phyloP scores from a whole-genome alignment of 2,888 invertebrate genomes.

The Marasmarcha lunaedactyla region DNA sequence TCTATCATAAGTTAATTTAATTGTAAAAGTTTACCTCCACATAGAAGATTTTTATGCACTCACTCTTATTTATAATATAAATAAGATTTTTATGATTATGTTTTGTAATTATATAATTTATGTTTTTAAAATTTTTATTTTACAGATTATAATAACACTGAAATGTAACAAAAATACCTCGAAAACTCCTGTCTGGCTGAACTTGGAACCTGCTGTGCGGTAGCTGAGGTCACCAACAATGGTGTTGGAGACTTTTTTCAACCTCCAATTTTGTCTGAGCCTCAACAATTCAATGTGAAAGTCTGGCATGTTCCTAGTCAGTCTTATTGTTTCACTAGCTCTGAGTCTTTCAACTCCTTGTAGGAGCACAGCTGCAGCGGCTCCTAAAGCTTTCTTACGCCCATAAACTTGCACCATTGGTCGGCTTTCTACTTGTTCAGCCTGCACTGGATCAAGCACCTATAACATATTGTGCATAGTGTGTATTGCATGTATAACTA shows the following conservation, averaged over 20 bases:
- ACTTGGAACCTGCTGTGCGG: conserved; percentile 94
- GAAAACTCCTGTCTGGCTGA: conserved; percentile 92
- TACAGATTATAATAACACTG: too few species aligned
- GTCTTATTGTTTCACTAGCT: conserved; percentile 82
- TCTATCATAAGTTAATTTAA: too few species aligned
- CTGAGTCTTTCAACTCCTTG: conserved; percentile 89
- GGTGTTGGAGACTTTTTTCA: conserved; percentile 95
- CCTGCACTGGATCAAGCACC: conserved; percentile 88
- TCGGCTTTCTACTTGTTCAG: conserved; percentile 84
- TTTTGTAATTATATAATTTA: too few species aligned
- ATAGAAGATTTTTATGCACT: too few species aligned
- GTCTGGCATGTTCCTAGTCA: conserved; percentile 81
- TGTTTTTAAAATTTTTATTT: too few species aligned
- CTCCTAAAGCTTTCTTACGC: conserved; percentile 90
- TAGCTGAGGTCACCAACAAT: conserved; percentile 97
- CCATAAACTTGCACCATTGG: conserved; percentile 92
- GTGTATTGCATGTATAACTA: too few species aligned
- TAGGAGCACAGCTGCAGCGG: conserved; percentile 86
- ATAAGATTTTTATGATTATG: too few species aligned
- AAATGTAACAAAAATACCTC: conserved; percentile 77
- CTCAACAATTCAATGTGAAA: conserved; percentile 93
- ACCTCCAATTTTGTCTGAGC: conserved; percentile 92
- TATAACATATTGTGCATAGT: conserved; percentile 18
- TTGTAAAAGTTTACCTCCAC: too few species aligned
- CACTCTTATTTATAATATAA: too few species aligned